phyloP scores from a whole-genome alignment of 1,140 invertebrate genomes.

The Thaumatotibia leucotreta region DNA sequence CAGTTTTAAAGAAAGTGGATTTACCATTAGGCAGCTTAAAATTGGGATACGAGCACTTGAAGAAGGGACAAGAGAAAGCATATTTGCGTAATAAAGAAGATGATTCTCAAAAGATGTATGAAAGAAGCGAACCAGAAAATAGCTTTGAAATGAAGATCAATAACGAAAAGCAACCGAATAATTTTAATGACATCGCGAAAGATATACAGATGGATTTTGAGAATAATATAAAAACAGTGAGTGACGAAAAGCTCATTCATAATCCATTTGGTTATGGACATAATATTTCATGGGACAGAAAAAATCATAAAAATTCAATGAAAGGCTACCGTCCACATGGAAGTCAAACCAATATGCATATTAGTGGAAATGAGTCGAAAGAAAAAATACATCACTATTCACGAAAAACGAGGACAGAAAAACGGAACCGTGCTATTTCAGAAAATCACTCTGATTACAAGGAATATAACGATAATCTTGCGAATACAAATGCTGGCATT shows the following conservation, averaged over 20 bases:
- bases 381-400: background rate
- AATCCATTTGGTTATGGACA: background rate
- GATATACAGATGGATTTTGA: too few species aligned
- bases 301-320: background rate
- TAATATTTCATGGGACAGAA: background rate
- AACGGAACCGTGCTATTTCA: conserved; percentile 20
- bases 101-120: background rate
- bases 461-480: conserved; percentile 25
- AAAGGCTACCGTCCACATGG: background rate
- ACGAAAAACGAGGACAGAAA: conserved; percentile 17
- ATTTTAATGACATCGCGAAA: too few species aligned
- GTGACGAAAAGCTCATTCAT: background rate
- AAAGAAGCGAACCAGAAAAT: background rate
- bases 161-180: background rate
- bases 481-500: background rate
- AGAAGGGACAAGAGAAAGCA: background rate
- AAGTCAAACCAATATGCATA: background rate
- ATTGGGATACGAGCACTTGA: conserved; percentile 22
- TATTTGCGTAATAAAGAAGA: background rate
- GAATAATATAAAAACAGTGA: background rate
- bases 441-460: conserved; percentile 22
- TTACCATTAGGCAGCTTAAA: conserved; percentile 15
- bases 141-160: background rate
- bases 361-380: background rate
- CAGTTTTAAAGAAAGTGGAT: background rate